Evolutionary conservation across 2,888 invertebrate genomes (phyloP), one percentile per base, ranked within the genome.

Genomic region (Mamestra brassicae): DNA sequence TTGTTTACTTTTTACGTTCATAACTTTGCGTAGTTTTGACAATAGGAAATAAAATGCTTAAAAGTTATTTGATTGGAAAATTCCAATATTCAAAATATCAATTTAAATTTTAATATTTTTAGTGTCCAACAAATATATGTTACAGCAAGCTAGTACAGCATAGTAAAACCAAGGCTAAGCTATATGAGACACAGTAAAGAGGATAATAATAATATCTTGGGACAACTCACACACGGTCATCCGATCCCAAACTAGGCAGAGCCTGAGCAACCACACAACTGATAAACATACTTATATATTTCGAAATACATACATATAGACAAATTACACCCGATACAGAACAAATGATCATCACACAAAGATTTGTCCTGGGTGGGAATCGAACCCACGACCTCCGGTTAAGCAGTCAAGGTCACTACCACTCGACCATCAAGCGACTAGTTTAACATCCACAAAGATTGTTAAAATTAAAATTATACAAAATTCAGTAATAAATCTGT

Each of bases 1-100:
- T 85, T 80, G 66, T 83, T 84, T 78, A 80, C 76, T 80, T 80
- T 78, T 77, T 71, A 72, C 47, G 47, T 67, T 73, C 64, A 74
- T 58, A 77, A 58, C 15, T 52, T 17, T 26, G 47, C 64, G 47
- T 50, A 55, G 36, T 47, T 71, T 71, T 62, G n/a, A 26, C 52
- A 74, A 47, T 60, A 61, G 10, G 34, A 79, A 61, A 64, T 60
- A 34, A 15, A 69, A 61, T 62, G 1, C 3, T 45, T 6, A n/a
- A 8, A 7, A 45, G 3, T 36, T 57, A 10, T 58, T 76, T 42
- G 8, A 10, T 7, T 50, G 17, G 6, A 0, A 15, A 45, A 8
- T 45, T 36, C 34, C 11, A 55, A 50, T 13, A 15, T 11, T 36
- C 13, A 6, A 38, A 67, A 38, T 38, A n/a, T 17, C 13, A 36